Conservation (phyloP, 23 tunicate species). For the Oikopleura vanhoeffeni region DNA sequence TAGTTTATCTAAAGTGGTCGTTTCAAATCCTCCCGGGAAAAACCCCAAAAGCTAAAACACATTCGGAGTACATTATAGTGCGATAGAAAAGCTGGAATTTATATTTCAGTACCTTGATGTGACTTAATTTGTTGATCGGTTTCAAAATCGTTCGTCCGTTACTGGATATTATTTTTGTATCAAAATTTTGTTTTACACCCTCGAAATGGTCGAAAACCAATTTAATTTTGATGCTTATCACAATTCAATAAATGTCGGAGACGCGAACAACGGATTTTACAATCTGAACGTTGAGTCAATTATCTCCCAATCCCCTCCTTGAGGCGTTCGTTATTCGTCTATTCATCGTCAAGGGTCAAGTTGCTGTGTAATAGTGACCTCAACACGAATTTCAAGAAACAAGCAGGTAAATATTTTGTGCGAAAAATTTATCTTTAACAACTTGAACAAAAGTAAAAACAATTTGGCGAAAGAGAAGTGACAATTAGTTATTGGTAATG, state of each 20-base stretch:
- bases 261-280: background rate
- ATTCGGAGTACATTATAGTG: no score
- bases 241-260: background rate
- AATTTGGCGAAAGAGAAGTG: background rate
- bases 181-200: background rate
- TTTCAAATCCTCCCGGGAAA: no score
- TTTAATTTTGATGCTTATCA: conserved; percentile 9
- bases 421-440: background rate
- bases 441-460: background rate
- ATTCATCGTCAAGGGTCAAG: background rate
- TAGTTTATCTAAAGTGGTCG: no score
- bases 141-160: background rate
- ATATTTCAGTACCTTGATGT: background rate
- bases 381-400: no score
- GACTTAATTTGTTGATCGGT: background rate
- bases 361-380: no score
- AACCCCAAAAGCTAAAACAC: no score
- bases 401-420: background rate
- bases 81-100: no score
- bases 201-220: background rate
- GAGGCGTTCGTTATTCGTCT: background rate
- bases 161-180: background rate
- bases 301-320: background rate
- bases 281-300: background rate
- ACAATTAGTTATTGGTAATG: background rate